Evolutionary conservation across 2,797 vertebrate genomes (phyloP).

Genomic region (Diglossa cyanea): DNA sequence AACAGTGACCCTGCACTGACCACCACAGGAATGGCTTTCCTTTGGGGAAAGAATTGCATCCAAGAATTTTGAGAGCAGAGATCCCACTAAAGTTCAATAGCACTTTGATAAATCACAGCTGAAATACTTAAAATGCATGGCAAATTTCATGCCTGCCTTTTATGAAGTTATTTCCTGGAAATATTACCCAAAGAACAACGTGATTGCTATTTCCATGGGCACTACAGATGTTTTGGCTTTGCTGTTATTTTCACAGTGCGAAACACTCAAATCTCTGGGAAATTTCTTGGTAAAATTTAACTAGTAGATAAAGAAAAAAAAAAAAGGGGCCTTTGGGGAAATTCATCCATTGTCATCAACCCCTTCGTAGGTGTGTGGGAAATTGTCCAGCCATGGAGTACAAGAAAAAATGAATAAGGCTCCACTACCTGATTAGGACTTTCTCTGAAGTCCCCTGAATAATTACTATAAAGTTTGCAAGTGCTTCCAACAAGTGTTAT

Average conservation of each 20-base stretch:
- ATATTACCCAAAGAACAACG: not conserved
- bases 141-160: not conserved
- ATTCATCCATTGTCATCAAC: not conserved
- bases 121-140: not conserved
- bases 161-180: not conserved
- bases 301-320: fast-evolving
- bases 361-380: fast-evolving
- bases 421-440: not conserved
- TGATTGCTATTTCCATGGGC: not conserved
- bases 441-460: not conserved
- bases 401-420: not conserved
- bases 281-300: not conserved
- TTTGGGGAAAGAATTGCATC: not conserved
- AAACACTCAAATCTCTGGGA: not conserved
- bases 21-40: not conserved
- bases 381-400: not conserved
- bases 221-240: not conserved
- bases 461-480: not conserved
- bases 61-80: not conserved
- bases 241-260: not conserved
- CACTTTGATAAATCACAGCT: not conserved
- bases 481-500: not conserved
- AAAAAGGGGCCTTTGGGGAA: not conserved
- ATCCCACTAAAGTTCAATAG: not conserved
- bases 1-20: not conserved